Percentiles rank a stretch among this genome's conserved stretches.
These are phyloP conservation scores for Aleadryas rufinucha DNA, from an alignment of 2,113 vertebrate species.

Conservation along the genomic window DNA sequence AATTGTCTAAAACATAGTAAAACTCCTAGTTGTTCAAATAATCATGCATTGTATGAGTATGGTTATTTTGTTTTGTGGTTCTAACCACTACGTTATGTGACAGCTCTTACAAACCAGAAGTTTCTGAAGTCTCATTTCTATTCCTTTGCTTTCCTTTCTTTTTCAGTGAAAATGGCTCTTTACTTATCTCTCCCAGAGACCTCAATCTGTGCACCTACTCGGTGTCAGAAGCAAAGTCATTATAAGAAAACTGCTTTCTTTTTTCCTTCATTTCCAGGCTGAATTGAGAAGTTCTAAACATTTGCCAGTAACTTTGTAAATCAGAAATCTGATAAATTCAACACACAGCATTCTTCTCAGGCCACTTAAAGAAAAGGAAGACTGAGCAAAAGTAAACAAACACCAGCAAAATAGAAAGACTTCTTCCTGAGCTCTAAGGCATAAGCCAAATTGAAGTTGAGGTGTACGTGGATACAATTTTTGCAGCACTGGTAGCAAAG, in stretches of 20 bases:
- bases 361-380: not conserved
- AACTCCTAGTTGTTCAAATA: conserved; percentile 10
- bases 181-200: not conserved
- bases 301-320: not conserved
- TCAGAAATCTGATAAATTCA: not conserved
- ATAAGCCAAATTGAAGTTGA: not conserved
- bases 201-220: not conserved
- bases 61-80: not conserved
- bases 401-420: not conserved
- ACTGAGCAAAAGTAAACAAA: not conserved
- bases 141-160: not conserved
- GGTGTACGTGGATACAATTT: not conserved
- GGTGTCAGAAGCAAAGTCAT: not conserved
- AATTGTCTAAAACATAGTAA: not conserved
- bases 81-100: not conserved
- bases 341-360: not conserved
- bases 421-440: not conserved
- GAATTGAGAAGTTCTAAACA: not conserved
- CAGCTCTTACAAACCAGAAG: not conserved
- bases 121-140: not conserved
- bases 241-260: not conserved
- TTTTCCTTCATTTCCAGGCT: not conserved
- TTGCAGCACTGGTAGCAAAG: not conserved
- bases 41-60: not conserved
- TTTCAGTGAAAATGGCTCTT: not conserved